Evolutionary conservation across 2,113 vertebrate species (phyloP).

Genomic region (Hemiprocne comata): DNA sequence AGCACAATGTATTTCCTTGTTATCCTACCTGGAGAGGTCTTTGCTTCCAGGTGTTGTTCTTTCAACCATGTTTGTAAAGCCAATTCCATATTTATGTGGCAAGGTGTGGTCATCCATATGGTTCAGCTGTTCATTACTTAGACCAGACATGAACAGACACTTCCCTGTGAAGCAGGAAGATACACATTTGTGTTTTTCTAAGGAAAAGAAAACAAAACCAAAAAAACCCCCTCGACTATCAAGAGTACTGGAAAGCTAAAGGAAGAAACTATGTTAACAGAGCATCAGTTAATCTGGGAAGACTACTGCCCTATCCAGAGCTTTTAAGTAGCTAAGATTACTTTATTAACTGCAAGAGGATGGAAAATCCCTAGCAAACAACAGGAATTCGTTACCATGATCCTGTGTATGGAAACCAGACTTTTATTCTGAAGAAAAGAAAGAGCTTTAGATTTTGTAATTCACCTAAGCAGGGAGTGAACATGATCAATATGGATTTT

Average conservation of each 20-base stretch:
- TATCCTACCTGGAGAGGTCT: conserved; percentile 89
- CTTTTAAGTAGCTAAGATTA: not conserved
- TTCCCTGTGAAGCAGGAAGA: conserved; percentile 84
- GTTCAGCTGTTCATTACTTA: conserved; percentile 91
- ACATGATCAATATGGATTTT: not conserved
- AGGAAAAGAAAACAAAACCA: not conserved
- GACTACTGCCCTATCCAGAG: not conserved
- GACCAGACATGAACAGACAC: conserved; percentile 95
- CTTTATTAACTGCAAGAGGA: not conserved
- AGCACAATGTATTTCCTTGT: not conserved
- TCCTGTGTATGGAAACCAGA: not conserved
- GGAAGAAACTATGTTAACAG: not conserved
- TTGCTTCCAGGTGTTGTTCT: conserved; percentile 97
- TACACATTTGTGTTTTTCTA: not conserved
- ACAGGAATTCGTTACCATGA: not conserved
- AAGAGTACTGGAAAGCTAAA: not conserved
- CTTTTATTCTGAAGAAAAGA: not conserved
- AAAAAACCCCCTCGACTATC: rapidly evolving
- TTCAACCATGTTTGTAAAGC: conserved; percentile 98
- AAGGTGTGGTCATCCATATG: conserved; percentile 90
- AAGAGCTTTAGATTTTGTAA: not conserved
- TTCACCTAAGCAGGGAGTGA: not conserved
- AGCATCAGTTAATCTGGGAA: not conserved
- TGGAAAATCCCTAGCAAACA: not conserved
- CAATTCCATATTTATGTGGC: conserved; percentile 94